These are phyloP conservation scores for Uria lomvia DNA, from an alignment of 2,113 vertebrate genomes.

Conservation along the genomic window DNA sequence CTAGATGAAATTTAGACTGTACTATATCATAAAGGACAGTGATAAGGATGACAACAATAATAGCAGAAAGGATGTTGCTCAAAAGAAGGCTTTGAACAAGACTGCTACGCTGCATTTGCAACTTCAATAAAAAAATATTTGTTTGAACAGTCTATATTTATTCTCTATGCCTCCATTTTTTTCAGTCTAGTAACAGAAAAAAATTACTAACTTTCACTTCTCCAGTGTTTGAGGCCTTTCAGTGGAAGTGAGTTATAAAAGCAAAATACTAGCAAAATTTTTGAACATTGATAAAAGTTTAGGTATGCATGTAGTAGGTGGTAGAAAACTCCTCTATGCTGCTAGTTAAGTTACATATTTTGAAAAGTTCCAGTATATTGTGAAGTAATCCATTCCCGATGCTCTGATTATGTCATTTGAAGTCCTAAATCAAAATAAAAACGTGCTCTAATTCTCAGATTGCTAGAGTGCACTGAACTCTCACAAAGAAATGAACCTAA, in stretches of 20 bases:
- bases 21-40: neutral
- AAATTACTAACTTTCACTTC: neutral
- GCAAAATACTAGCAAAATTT: neutral
- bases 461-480: neutral
- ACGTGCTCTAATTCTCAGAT: neutral
- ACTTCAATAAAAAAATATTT: neutral
- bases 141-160: neutral
- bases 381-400: neutral
- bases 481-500: neutral
- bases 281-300: neutral
- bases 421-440: neutral
- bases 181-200: neutral
- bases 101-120: neutral
- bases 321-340: neutral
- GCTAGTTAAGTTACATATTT: neutral
- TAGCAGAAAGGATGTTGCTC: neutral
- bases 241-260: neutral
- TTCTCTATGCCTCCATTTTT: neutral
- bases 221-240: neutral
- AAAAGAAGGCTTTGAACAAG: neutral
- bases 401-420: neutral
- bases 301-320: neutral
- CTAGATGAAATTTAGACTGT: neutral
- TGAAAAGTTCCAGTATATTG: neutral
- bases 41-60: neutral